A percentile compares a stretch with the other conserved stretches of the same genome.
Conservation (phyloP, 2,888 invertebrate genomes). For the Rotaria magnacalcarata region DNA sequence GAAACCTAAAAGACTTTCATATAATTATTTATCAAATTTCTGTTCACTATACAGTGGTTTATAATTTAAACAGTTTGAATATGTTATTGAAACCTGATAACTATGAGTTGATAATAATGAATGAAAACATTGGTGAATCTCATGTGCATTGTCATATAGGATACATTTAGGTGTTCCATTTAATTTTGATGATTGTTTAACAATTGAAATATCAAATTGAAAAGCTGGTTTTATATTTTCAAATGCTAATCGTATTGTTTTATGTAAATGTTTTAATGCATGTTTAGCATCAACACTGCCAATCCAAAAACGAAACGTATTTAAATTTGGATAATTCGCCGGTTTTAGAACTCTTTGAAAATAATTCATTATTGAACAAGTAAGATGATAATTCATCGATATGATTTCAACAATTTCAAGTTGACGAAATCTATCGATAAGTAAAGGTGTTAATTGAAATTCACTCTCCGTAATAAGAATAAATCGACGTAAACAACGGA, state of each 20-base stretch:
- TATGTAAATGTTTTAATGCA: not conserved
- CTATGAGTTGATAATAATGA: not conserved
- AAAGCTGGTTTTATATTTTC: not conserved
- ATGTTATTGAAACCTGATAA: not conserved
- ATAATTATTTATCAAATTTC: not conserved
- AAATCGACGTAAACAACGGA: not conserved
- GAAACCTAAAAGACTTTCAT: not conserved
- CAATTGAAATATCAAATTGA: not conserved
- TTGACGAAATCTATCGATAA: not conserved
- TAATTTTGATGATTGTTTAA: not conserved
- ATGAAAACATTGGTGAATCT: not conserved
- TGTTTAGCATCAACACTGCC: not conserved
- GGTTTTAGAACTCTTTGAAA: not conserved
- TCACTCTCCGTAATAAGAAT: not conserved
- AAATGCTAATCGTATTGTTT: not conserved
- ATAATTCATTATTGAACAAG: not conserved
- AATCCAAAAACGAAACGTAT: not conserved
- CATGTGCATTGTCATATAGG: not conserved
- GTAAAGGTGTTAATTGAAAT: not conserved
- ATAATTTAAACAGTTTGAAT: not conserved
- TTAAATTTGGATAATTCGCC: not conserved
- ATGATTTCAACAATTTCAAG: slow-evolving; percentile 17
- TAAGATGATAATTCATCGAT: not conserved
- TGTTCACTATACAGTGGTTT: slow-evolving; percentile 30
- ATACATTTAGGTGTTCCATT: not conserved